Base-by-base conservation (phyloP, 2,888 invertebrate genomes). In the Flexamia atlantica region DNA sequence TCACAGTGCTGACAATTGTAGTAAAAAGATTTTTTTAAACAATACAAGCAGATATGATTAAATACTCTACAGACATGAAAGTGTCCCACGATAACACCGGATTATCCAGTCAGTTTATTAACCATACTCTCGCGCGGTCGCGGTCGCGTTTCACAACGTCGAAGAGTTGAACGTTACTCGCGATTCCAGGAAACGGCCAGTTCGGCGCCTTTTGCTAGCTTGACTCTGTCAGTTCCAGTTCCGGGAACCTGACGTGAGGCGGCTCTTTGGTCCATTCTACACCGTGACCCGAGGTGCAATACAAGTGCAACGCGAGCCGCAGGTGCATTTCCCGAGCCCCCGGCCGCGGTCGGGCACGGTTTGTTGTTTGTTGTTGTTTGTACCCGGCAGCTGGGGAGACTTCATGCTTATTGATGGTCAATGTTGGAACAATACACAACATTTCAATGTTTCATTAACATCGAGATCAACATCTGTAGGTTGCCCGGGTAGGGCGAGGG, bases 151-250 rank as follows among this genome's bases (percentile, higher is more conserved):
- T 53, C 53, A 5, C 53, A 4, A 53, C 53, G 23, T 5, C 53
- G 17, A 46, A 46, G 57, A 7, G 57, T 57, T 23, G 57, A 57
- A 23, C 30, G 7, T 7, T 64, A 14, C 64, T 30, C n/a, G 64
- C 5, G 12, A 28, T 64, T 64, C 64, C 64, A 10, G 64, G 64
- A 64, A 64, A 30, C 30, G 25, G 14, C 3, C 64, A 60, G 64
- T 64, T 64, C 64, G 64, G 64, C 64, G 25, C 30, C 30, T 17
- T 64, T 64, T 9, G 64, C 28, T 28, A 64, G 14, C 12, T 30
- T 17, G 64, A 64, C 64, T 64, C 64, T 17, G n/a, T n/a, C n/a
- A 17, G 12, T 28, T 25, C 64, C 10, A 14, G 64, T 64, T 28
- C 64, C 30, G 0, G 28, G 64, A 64, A 64, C 1, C 30, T 64